Evolutionary conservation across 2,888 invertebrate species (phyloP).

Genomic region (Dasypogon diadema): DNA sequence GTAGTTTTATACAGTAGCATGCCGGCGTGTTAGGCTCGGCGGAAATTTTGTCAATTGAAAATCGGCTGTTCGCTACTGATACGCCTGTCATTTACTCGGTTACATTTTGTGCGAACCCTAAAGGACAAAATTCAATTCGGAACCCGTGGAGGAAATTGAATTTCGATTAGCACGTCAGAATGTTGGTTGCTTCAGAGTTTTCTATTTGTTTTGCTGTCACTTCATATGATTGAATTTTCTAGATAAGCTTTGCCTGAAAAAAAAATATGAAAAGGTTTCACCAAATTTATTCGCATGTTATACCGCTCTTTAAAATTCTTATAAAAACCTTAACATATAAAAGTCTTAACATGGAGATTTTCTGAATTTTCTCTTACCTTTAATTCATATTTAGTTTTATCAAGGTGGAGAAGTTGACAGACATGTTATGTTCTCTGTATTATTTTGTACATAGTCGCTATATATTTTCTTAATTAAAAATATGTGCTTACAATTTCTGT

Average conservation of each 20-base stretch:
- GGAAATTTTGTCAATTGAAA: slow-evolving; percentile 2
- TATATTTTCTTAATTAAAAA: too few relatives aligned
- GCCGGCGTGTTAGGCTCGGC: neutral
- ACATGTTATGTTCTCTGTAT: too few relatives aligned
- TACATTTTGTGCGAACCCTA: neutral
- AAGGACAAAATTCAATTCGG: neutral
- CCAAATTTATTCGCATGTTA: too few relatives aligned
- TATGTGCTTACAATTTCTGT: too few relatives aligned
- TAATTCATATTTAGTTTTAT: too few relatives aligned
- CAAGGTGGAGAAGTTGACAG: too few relatives aligned
- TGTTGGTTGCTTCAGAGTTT: neutral
- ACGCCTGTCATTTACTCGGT: neutral
- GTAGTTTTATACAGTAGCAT: neutral
- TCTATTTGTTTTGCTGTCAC: slow-evolving; percentile 37
- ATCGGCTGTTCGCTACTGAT: neutral
- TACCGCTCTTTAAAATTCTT: too few relatives aligned
- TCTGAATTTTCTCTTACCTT: too few relatives aligned
- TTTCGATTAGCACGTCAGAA: slow-evolving; percentile 45
- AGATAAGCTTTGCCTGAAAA: neutral
- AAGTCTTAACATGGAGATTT: too few relatives aligned
- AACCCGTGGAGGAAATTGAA: slow-evolving; percentile 27
- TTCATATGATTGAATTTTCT: slow-evolving; percentile 21
- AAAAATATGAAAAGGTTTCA: neutral
- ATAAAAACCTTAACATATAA: too few relatives aligned
- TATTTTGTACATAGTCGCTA: too few relatives aligned